These are phyloP conservation scores for Dolichallabes microphthalmus DNA, from an alignment of 2,113 vertebrate genomes.

Conservation along the genomic window DNA sequence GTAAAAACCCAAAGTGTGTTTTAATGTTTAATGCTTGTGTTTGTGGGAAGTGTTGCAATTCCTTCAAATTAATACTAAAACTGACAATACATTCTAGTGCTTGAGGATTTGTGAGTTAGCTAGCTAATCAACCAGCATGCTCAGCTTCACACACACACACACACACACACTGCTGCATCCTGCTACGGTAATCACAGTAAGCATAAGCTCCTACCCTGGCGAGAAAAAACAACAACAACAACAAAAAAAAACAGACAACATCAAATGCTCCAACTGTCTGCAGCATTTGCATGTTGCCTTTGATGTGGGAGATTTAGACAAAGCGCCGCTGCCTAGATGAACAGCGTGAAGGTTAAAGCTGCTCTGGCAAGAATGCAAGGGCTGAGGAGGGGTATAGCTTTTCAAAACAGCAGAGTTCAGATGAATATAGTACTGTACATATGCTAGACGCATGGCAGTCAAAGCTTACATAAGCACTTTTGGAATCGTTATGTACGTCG, in stretches of 20 bases:
- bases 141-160: slow-evolving; percentile 44
- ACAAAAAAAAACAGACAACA: slow-evolving; percentile 56
- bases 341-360: slow-evolving; percentile 65
- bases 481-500: background rate
- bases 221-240: background rate
- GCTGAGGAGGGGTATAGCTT: slow-evolving; percentile 22
- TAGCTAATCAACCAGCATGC: slow-evolving; percentile 38
- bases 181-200: slow-evolving; percentile 64
- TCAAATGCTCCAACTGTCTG: slow-evolving; percentile 67
- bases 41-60: background rate
- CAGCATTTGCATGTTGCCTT: slow-evolving; percentile 69
- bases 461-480: background rate
- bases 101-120: slow-evolving; percentile 49
- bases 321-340: slow-evolving; percentile 57
- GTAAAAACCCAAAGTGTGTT: background rate
- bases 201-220: slow-evolving; percentile 60
- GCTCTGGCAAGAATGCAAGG: slow-evolving; percentile 52
- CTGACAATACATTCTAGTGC: background rate
- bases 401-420: slow-evolving; percentile 43
- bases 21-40: background rate
- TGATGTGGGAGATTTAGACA: slow-evolving; percentile 70
- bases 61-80: background rate
- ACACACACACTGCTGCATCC: slow-evolving; percentile 54
- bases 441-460: background rate
- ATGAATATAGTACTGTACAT: background rate